Evolutionary conservation across 2,797 vertebrate genomes (phyloP), one percentile per base, ranked within the genome.

Genomic region (Pseudochirops cupreus): DNA sequence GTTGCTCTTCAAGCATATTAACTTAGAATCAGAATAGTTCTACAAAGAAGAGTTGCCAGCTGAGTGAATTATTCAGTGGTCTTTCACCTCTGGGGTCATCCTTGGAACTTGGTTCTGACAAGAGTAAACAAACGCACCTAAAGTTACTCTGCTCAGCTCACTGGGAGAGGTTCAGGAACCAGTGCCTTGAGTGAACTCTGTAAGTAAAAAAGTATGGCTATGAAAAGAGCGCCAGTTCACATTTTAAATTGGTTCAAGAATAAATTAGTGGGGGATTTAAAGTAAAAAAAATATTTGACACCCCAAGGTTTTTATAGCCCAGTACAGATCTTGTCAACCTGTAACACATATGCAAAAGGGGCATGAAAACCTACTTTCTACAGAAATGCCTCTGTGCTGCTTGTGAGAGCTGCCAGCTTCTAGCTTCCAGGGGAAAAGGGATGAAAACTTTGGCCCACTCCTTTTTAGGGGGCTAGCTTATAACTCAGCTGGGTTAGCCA

Each of bases 51-150:
- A 7, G 24, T 95, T 95, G 4, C 33, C 95, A 87, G 14, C 29
- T 90, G 62, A 95, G 67, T 67, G 90, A 95, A 90, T 94, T 26
- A 24, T 13, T 0, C 1, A 1, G 90, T 93, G 90, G 57, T 12
- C 92, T 96, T 98, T 96, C 54, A 5, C 62, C 94, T 59, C 33
- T 92, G 52, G 91, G 21, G 56, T 96, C 24, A 0, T 67, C 46
- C 14, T 0, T 92, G 93, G 91, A 97, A 95, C 94, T 95, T 62
- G 96, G 59, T 89, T 11, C 21, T 21, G 50, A 94, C 28, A 39
- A 96, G 94, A 87, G 95, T 96, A 91, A 96, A 97, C 62, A 94
- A 93, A 92, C 67, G 3, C 74, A 11, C 26, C 53, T 1, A 87
- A 94, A 14, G 5, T 95, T n/a, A 14, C n/a, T 94, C 14, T 62